Percentiles rank a stretch among this genome's conserved stretches.
Conservation (phyloP, 2,797 vertebrate species). For the Hydrocynus forskahlii region DNA sequence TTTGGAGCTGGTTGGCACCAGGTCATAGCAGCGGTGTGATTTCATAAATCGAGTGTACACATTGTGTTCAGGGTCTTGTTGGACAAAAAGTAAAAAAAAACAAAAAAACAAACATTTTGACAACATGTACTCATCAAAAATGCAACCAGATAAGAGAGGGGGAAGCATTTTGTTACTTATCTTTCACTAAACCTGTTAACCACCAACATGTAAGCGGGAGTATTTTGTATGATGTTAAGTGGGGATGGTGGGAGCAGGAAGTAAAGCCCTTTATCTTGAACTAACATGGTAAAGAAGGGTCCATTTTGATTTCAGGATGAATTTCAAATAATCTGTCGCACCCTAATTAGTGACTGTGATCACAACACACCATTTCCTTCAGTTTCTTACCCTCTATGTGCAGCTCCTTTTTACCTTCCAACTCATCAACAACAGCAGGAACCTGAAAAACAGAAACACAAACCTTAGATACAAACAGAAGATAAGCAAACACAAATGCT, state of each 20-base stretch:
- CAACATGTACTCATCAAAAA: neutral
- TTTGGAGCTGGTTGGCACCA: slow-evolving; percentile 97
- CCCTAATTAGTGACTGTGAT: neutral
- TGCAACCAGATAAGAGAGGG: neutral
- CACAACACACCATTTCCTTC: neutral
- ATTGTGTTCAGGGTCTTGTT: slow-evolving; percentile 81
- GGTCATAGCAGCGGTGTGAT: slow-evolving; percentile 95
- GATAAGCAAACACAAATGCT: slow-evolving; percentile 11
- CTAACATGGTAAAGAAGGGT: too few relatives aligned
- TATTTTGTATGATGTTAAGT: too few relatives aligned
- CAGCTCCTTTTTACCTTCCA: slow-evolving; percentile 77
- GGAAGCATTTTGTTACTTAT: neutral
- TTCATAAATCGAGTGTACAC: slow-evolving; percentile 96
- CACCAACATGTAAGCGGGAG: too few relatives aligned
- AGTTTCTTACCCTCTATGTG: slow-evolving; percentile 72
- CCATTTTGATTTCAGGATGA: too few relatives aligned
- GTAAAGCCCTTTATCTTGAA: too few relatives aligned
- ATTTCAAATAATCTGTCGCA: neutral
- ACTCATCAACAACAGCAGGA: slow-evolving; percentile 73
- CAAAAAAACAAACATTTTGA: too few relatives aligned
- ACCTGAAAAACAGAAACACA: slow-evolving; percentile 69
- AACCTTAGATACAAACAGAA: neutral
- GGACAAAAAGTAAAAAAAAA: too few relatives aligned
- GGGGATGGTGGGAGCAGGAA: too few relatives aligned
- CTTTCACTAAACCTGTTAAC: too few relatives aligned